Conservation (phyloP, 1,140 invertebrate genomes). For the Globodera rostochiensis region DNA sequence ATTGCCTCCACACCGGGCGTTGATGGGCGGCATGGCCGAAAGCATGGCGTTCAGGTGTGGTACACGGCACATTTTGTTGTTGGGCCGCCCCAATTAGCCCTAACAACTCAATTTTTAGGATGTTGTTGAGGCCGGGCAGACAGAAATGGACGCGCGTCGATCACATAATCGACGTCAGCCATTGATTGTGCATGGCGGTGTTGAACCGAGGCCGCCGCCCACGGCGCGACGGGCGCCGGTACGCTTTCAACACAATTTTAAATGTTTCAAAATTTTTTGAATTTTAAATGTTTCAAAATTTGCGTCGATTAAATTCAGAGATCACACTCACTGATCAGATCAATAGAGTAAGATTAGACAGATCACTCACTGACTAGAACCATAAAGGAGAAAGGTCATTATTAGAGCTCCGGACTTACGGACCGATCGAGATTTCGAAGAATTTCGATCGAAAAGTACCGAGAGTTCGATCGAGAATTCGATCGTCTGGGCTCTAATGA, state of each 20-base stretch:
- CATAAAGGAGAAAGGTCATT: too few relatives aligned
- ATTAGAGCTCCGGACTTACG: too few relatives aligned
- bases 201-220: not conserved
- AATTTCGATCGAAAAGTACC: too few relatives aligned
- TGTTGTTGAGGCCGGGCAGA: not conserved
- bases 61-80: not conserved
- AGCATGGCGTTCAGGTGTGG: not conserved
- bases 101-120: not conserved
- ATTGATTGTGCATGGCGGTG: constrained; percentile 10
- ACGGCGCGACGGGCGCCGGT: not conserved
- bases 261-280: too few relatives aligned
- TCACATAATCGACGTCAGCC: not conserved
- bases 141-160: not conserved
- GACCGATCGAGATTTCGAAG: too few relatives aligned
- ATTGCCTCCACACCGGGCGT: constrained; percentile 5
- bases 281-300: too few relatives aligned
- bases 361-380: too few relatives aligned
- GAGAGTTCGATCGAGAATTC: too few relatives aligned
- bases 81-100: not conserved
- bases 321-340: too few relatives aligned
- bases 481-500: too few relatives aligned
- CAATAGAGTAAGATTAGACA: too few relatives aligned
- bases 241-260: not conserved
- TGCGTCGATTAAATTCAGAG: too few relatives aligned
- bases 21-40: not conserved